phyloP scores from a whole-genome alignment of 2,797 vertebrate species.

The Podarcis siculus region DNA sequence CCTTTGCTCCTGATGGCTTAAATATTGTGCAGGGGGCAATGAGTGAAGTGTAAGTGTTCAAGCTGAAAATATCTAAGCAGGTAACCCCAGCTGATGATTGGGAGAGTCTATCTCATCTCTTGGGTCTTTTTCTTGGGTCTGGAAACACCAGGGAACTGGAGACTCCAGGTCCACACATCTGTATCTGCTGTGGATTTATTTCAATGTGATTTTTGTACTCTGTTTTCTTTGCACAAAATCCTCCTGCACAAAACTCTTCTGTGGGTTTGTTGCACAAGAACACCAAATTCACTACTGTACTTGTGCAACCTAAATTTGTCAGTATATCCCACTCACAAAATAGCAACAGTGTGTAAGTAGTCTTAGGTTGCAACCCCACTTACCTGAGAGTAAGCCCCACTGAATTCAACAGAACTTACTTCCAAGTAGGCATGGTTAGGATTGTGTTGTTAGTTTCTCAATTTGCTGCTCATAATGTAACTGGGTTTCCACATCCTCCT shows the following conservation, averaged over 20 bases:
- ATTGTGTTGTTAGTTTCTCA: constrained; percentile 61
- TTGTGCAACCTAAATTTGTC: too few species aligned
- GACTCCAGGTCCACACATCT: not conserved
- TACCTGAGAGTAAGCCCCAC: too few species aligned
- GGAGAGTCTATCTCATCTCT: not conserved
- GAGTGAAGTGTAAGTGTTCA: not conserved
- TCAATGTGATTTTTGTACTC: not conserved
- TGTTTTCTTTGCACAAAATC: not conserved
- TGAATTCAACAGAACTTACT: too few species aligned
- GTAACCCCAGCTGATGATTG: not conserved
- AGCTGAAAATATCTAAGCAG: not conserved
- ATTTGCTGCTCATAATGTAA: constrained; percentile 83
- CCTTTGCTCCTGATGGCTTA: not conserved
- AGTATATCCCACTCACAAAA: too few species aligned
- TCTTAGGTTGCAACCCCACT: too few species aligned
- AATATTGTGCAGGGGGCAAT: not conserved
- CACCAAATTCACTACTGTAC: too few species aligned
- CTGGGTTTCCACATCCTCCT: constrained; percentile 87
- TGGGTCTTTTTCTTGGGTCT: not conserved
- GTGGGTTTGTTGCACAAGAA: too few species aligned
- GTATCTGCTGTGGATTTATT: not conserved
- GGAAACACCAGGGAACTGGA: not conserved
- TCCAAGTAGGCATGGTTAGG: too few species aligned
- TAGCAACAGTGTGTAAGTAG: too few species aligned
- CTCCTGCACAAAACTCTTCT: not conserved